These are phyloP conservation scores for Phocides pigmalion DNA, from an alignment of 1,140 invertebrate genomes.

Conservation along the genomic window DNA sequence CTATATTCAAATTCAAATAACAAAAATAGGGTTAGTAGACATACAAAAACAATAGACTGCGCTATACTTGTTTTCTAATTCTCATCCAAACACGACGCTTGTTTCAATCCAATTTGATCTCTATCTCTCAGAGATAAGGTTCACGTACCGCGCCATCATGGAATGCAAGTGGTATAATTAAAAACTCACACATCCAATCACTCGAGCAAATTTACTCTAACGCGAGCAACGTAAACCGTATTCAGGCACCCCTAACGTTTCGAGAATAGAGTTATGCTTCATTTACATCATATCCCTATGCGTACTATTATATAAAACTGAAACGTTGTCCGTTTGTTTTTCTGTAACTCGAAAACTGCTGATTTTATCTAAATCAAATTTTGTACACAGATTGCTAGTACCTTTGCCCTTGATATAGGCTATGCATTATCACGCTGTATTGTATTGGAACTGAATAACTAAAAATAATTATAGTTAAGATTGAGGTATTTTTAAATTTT, in stretches of 20 bases:
- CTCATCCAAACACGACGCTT: slow-evolving; percentile 2
- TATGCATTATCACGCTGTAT: too few relatives aligned
- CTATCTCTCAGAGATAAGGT: slow-evolving; percentile 1
- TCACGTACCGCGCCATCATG: not conserved
- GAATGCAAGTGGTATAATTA: slow-evolving; percentile 13
- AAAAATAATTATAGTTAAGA: too few relatives aligned
- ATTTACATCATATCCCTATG: slow-evolving; percentile 7
- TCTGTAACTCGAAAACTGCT: too few relatives aligned
- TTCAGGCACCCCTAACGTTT: slow-evolving; percentile 18
- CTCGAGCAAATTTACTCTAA: slow-evolving; percentile 28
- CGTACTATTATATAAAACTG: not conserved
- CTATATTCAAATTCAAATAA: not conserved
- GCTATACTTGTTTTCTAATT: not conserved
- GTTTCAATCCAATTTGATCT: slow-evolving; percentile 12
- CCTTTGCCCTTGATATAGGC: too few relatives aligned
- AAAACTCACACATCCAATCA: slow-evolving; percentile 29
- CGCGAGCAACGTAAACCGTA: slow-evolving; percentile 16
- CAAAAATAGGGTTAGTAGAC: not conserved
- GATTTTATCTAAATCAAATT: too few relatives aligned
- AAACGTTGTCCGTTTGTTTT: not conserved
- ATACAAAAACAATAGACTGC: slow-evolving; percentile 30
- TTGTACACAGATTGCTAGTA: too few relatives aligned
- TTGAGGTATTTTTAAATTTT: too few relatives aligned
- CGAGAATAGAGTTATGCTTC: slow-evolving; percentile 13
- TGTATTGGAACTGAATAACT: too few relatives aligned